Conservation (phyloP, 2,888 invertebrate species). For the Harpalus rufipes region DNA sequence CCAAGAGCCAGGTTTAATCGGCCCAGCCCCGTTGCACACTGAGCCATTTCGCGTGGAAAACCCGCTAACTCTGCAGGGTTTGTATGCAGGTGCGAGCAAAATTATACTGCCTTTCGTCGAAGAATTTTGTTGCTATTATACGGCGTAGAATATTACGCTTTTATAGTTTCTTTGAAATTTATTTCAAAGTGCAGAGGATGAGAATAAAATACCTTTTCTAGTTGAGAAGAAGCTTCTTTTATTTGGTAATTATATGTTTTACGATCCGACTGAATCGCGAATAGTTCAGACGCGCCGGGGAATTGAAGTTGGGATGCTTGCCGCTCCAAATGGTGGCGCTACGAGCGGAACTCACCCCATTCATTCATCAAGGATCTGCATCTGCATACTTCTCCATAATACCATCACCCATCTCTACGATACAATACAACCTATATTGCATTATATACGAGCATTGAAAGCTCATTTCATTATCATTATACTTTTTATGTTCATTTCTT, state of each 20-base stretch:
- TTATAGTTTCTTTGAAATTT: conserved; percentile 68
- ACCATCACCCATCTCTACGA: neutral
- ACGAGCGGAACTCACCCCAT: conserved; percentile 2
- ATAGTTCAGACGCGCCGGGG: conserved; percentile 63
- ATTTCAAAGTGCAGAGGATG: conserved; percentile 67
- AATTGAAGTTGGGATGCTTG: conserved; percentile 33
- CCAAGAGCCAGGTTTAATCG: conserved; percentile 39
- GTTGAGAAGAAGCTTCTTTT: conserved; percentile 66
- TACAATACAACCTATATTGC: too few species aligned
- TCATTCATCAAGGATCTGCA: neutral
- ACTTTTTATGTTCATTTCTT: neutral
- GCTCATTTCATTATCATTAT: neutral
- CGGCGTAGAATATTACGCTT: conserved; percentile 66
- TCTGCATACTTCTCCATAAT: neutral
- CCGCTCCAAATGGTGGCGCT: conserved; percentile 15
- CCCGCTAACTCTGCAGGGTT: conserved; percentile 12
- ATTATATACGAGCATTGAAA: too few species aligned
- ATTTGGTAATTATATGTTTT: conserved; percentile 68
- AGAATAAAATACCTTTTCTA: conserved; percentile 67
- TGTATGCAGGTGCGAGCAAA: conserved; percentile 57
- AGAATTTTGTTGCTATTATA: conserved; percentile 67
- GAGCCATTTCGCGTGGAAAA: conserved; percentile 5
- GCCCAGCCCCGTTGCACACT: conserved; percentile 27
- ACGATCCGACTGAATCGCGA: conserved; percentile 63
- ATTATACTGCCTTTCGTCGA: conserved; percentile 65